Evolutionary conservation across 2,113 vertebrate genomes (phyloP).

Genomic region (Hippotragus niger): DNA sequence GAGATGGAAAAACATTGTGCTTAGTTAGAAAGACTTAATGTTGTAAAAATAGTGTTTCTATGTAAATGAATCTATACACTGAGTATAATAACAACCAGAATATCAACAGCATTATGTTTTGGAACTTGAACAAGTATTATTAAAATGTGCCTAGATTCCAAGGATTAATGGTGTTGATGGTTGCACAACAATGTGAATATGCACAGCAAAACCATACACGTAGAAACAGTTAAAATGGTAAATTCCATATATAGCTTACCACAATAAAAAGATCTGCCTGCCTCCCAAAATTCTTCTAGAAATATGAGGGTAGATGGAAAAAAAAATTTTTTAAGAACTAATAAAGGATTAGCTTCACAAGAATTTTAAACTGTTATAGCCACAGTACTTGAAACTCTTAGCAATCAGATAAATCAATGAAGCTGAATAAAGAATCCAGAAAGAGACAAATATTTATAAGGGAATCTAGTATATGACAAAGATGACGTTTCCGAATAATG

Average conservation of each 20-base stretch:
- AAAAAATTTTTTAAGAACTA: not conserved
- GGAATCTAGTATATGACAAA: not conserved
- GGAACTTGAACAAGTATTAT: not conserved
- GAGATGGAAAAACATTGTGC: not conserved
- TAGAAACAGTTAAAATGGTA: not conserved
- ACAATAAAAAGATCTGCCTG: not conserved
- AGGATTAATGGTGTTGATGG: not conserved
- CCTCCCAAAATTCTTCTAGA: not conserved
- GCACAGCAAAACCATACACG: not conserved
- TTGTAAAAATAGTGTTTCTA: not conserved
- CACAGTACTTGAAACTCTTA: not conserved
- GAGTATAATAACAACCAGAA: not conserved
- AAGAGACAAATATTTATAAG: not conserved
- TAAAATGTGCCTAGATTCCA: not conserved
- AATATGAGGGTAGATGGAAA: not conserved
- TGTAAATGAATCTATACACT: not conserved
- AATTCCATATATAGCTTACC: not conserved
- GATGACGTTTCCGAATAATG: not conserved
- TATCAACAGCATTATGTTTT: not conserved
- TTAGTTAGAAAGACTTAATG: not conserved
- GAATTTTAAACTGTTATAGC: not conserved
- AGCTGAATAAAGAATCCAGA: not conserved
- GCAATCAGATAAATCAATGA: not conserved
- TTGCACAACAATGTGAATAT: not conserved
- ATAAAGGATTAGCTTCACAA: not conserved